Conservation (phyloP, 2,888 invertebrate genomes). For the Maniola hyperantus region DNA sequence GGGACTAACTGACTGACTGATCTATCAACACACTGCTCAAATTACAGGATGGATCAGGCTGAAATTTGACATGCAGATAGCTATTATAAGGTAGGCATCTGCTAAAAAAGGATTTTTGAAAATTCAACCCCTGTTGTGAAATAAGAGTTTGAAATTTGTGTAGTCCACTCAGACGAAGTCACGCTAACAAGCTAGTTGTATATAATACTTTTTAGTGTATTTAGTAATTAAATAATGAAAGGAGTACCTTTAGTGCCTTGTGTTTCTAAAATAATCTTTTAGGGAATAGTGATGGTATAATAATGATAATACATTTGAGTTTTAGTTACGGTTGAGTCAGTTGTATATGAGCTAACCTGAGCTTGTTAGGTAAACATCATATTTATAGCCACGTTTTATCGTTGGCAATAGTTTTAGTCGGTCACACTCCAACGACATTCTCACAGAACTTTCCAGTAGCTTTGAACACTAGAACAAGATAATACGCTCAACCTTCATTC, state of each 20-base stretch:
- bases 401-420: slow-evolving; percentile 91
- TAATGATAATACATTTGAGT: neutral
- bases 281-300: neutral
- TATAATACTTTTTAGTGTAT: neutral
- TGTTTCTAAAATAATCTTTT: neutral
- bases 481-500: slow-evolving; percentile 61
- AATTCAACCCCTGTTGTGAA: too few species aligned
- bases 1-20: too few species aligned
- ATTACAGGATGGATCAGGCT: too few species aligned
- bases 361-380: slow-evolving; percentile 93
- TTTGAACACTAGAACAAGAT: slow-evolving; percentile 85
- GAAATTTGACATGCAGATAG: too few species aligned
- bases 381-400: slow-evolving; percentile 90
- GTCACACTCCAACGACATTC: slow-evolving; percentile 87
- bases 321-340: slow-evolving; percentile 21
- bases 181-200: too few species aligned
- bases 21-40: too few species aligned
- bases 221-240: neutral
- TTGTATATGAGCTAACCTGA: slow-evolving; percentile 86
- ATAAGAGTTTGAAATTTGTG: too few species aligned
- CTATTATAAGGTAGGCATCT: too few species aligned
- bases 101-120: too few species aligned
- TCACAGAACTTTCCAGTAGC: slow-evolving; percentile 89
- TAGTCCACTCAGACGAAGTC: too few species aligned
- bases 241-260: neutral